phyloP scores from a whole-genome alignment of 2,113 vertebrate species.

The Pedionomus torquatus region DNA sequence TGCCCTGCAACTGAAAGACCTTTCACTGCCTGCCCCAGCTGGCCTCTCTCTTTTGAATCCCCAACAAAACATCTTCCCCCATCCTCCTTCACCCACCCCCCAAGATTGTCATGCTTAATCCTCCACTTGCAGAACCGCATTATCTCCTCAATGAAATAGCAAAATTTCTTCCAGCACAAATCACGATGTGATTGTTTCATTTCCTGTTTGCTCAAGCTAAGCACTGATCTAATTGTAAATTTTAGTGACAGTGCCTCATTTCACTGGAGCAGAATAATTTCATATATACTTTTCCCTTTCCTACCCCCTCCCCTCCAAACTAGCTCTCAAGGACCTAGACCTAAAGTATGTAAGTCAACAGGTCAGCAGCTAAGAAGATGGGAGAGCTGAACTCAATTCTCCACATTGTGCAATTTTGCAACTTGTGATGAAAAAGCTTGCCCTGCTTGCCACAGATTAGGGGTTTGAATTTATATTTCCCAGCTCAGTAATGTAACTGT shows the following conservation, averaged over 20 bases:
- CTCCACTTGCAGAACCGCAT: background rate
- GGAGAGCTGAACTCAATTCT: background rate
- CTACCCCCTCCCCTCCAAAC: background rate
- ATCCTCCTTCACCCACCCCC: rapidly evolving
- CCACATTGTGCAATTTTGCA: background rate
- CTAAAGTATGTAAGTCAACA: background rate
- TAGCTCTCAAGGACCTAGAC: background rate
- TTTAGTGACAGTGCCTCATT: background rate
- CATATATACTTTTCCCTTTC: background rate
- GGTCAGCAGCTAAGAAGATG: background rate
- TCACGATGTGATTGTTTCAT: background rate
- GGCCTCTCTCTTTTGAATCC: background rate
- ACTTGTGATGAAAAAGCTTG: background rate
- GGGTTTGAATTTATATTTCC: background rate
- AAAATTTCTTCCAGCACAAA: background rate
- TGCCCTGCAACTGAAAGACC: background rate
- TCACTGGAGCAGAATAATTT: background rate
- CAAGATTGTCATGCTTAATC: background rate
- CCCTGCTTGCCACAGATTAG: background rate
- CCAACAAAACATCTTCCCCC: background rate
- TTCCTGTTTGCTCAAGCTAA: background rate
- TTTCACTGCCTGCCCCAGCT: background rate
- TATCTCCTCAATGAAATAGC: background rate
- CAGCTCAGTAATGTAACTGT: background rate
- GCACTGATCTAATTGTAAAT: background rate